phyloP scores from a whole-genome alignment of 2,113 vertebrate species.

The Mionectes macconnelli region DNA sequence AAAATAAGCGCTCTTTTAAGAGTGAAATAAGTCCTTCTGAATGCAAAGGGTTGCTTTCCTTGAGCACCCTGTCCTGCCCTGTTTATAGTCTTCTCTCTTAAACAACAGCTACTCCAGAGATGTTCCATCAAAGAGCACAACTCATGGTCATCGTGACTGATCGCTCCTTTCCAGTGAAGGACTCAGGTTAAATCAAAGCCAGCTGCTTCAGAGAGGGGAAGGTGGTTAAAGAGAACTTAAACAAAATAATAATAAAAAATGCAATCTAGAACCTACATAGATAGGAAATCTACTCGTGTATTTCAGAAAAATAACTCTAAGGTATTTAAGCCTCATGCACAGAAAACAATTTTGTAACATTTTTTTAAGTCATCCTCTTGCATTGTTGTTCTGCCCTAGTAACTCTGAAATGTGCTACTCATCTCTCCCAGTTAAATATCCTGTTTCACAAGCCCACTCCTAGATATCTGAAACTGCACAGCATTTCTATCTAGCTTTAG shows the following conservation, averaged over 20 bases:
- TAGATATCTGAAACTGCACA: conserved; percentile 77
- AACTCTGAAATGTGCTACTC: conserved; percentile 75
- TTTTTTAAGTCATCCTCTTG: conserved; percentile 54
- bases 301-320: conserved; percentile 54
- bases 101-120: background rate
- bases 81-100: background rate
- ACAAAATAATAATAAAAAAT: conserved; percentile 60
- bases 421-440: conserved; percentile 78
- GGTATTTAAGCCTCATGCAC: conserved; percentile 62
- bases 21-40: background rate
- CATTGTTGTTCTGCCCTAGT: conserved; percentile 64
- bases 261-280: conserved; percentile 28
- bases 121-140: conserved; percentile 3
- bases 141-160: conserved; percentile 32
- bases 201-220: conserved; percentile 52
- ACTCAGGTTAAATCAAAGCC: conserved; percentile 76
- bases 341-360: conserved; percentile 67
- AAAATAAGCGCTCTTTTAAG: background rate
- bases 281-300: conserved; percentile 7
- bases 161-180: conserved; percentile 59
- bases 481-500: conserved; percentile 77
- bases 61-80: background rate
- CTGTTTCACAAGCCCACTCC: conserved; percentile 79
- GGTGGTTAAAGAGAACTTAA: background rate
- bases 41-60: background rate